These are phyloP conservation scores for Portunus trituberculatus DNA, from an alignment of 1,140 invertebrate genomes.

Conservation along the genomic window DNA sequence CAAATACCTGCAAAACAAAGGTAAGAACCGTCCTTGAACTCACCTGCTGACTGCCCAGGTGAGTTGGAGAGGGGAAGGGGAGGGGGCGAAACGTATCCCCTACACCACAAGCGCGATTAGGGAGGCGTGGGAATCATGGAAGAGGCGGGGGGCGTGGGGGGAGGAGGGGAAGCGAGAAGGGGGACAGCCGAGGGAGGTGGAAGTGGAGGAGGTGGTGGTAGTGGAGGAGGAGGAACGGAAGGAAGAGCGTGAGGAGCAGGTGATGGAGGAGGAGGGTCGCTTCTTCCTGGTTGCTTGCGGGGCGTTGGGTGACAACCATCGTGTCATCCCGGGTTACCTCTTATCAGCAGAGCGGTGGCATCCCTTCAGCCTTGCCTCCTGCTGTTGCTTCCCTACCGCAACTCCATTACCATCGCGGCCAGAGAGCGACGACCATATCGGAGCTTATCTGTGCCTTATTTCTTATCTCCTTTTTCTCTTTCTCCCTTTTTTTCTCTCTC, in stretches of 20 bases:
- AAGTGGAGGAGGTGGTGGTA: slow-evolving; percentile 16
- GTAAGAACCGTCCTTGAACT: not conserved
- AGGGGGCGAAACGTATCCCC: not conserved
- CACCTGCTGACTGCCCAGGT: not conserved
- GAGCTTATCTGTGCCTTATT: not conserved
- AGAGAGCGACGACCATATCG: too few relatives aligned
- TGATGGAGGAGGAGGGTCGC: slow-evolving; percentile 12
- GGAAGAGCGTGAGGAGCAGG: slow-evolving; percentile 33
- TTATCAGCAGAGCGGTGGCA: not conserved
- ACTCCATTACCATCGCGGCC: not conserved
- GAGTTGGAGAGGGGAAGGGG: not conserved
- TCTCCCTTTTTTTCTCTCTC: not conserved
- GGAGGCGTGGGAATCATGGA: not conserved
- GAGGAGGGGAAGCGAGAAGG: not conserved
- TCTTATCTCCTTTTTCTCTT: not conserved
- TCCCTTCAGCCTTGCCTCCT: not conserved
- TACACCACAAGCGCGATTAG: not conserved
- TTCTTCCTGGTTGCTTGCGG: not conserved
- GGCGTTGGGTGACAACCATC: not conserved
- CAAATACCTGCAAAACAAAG: too few relatives aligned
- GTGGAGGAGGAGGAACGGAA: not conserved
- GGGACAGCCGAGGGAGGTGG: not conserved
- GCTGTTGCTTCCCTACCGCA: not conserved
- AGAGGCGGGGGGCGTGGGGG: not conserved
- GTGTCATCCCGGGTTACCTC: not conserved